A percentile compares a stretch with the other conserved stretches of the same genome.
These are phyloP conservation scores for Muscidifurax raptorellus DNA, from an alignment of 1,140 invertebrate species.

Conservation along the genomic window DNA sequence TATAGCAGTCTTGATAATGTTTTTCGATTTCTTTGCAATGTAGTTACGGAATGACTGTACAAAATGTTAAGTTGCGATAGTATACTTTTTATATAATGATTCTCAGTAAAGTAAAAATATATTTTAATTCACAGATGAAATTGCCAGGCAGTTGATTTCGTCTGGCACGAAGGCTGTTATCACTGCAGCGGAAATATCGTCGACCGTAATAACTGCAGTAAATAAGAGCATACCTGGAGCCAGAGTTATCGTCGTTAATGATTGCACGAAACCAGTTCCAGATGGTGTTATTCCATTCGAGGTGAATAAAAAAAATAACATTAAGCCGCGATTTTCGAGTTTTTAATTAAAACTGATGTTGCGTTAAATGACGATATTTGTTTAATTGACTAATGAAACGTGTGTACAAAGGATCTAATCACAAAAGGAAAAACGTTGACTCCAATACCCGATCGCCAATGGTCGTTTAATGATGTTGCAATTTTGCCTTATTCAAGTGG, in stretches of 20 bases:
- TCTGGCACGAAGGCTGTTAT: constrained; percentile 82
- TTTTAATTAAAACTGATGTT: too few species aligned
- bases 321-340: too few species aligned
- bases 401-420: constrained; percentile 65
- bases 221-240: constrained; percentile 45
- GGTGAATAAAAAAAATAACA: constrained; percentile 55
- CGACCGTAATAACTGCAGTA: constrained; percentile 61
- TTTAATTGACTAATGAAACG: too few species aligned
- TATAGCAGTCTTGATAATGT: not conserved
- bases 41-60: not conserved
- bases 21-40: not conserved
- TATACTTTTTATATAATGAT: not conserved
- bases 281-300: constrained; percentile 66
- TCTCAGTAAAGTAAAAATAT: not conserved
- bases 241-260: constrained; percentile 66
- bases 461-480: constrained; percentile 73
- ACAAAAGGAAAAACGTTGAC: constrained; percentile 66
- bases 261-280: constrained; percentile 58
- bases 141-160: constrained; percentile 81
- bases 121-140: constrained; percentile 80
- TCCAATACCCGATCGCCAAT: constrained; percentile 48
- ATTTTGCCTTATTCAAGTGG: constrained; percentile 87
- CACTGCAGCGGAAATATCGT: constrained; percentile 76
- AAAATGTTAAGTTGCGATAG: too few species aligned
- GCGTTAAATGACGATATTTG: too few species aligned